Evolutionary conservation across 2,888 invertebrate species (phyloP), one percentile per base, ranked within the genome.

Genomic region (Caenorhabditis panamensis): DNA sequence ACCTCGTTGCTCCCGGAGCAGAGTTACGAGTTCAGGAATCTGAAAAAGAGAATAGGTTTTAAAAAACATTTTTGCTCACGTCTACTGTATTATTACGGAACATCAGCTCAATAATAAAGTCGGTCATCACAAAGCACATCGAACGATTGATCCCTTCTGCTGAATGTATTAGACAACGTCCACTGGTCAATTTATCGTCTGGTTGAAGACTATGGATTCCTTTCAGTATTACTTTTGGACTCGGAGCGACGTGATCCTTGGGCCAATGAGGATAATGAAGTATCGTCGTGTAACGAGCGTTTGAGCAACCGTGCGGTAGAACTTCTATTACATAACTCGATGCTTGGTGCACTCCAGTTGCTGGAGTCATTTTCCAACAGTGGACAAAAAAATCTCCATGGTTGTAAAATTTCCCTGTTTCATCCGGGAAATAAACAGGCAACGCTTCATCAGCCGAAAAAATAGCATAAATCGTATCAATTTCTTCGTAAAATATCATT

Each of bases 401-500:
- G 28, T 71, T 81, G 2, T n/a, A n/a, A 37, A 51, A 81, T 51
- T 67, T 72, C 4, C 72, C 76, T 13, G 31, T 53, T 18, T 66
- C 81, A 4, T 28, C 62, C 4, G 81, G 81, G 41, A 61, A 81
- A 44, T 76, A 81, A 6, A n/a, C n/a, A 1, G 81, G 81, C n/a
- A 77, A 54, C 16, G 37, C 31, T 18, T 76, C 76, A 11, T 76
- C 72, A 0, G 71, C 26, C 0, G 66, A 41, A 54, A 64, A 76
- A 5, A 81, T 51, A 0, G 76, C 71, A 6, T 54, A 41, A 20
- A 81, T 67, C 1, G 56, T 44, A n/a, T 76, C 76, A n/a, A 71
- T 51, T n/a, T 81, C 71, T 9, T 81, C 71, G 41, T 81, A 71
- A 28, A 81, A 76, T 3, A 81, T 69, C 81, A 81, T 81, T 26